These are phyloP conservation scores for Microplitis deprimator DNA, from an alignment of 2,888 invertebrate species.

Conservation along the genomic window DNA sequence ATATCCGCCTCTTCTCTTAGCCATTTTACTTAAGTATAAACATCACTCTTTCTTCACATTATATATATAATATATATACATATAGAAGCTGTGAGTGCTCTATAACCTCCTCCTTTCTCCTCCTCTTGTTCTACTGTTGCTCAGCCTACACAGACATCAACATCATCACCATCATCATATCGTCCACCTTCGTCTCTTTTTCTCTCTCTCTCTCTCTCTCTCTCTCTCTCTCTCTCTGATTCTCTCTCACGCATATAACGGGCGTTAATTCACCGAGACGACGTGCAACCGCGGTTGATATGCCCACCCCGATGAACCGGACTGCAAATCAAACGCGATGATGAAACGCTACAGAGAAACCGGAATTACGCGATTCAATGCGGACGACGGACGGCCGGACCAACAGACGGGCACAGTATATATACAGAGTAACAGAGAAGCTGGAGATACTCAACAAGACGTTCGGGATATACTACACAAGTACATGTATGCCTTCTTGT, in stretches of 20 bases:
- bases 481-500: neutral
- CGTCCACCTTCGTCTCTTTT: neutral
- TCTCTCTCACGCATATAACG: conserved; percentile 43
- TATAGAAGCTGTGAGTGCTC: neutral
- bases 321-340: conserved; percentile 53
- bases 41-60: neutral
- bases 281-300: conserved; percentile 53
- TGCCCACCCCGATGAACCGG: conserved; percentile 53
- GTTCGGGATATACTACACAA: neutral
- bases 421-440: neutral
- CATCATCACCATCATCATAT: neutral
- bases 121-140: conserved; percentile 34
- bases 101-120: conserved; percentile 17
- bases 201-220: neutral
- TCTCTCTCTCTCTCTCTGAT: neutral
- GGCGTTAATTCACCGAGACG: conserved; percentile 52
- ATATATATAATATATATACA: neutral
- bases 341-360: conserved; percentile 53
- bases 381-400: neutral
- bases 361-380: conserved; percentile 51
- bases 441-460: too few relatives aligned
- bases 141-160: neutral
- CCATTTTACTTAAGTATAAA: conserved; percentile 10
- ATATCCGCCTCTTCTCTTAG: neutral
- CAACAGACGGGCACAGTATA: neutral